Conservation (phyloP, 30 jellyfish, hydroid and myxozoan genomes). For the Cassiopea xamachana region DNA sequence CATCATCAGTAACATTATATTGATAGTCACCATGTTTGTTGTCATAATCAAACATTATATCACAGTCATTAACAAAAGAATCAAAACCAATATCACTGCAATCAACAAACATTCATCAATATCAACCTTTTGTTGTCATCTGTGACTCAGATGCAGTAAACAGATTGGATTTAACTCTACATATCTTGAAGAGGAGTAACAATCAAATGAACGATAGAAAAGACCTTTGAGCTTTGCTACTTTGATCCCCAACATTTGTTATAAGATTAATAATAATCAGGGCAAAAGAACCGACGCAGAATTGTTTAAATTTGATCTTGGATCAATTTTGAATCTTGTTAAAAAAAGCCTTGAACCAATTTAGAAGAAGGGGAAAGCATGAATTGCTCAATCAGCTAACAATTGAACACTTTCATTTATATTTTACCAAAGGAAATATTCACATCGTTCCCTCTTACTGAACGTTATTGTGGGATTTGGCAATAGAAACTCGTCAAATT, state of each 20-base stretch:
- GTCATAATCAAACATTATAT: not conserved
- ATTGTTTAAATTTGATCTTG: slow-evolving; percentile 19
- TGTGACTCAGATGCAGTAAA: not conserved
- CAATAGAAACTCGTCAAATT: slow-evolving; percentile 17
- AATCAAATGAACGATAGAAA: not conserved
- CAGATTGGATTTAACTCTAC: not conserved
- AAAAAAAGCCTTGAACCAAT: slow-evolving; percentile 3
- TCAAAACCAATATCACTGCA: not conserved
- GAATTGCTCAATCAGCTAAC: slow-evolving; percentile 5
- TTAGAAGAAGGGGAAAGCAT: not conserved
- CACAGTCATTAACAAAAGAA: not conserved
- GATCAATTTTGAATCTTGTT: slow-evolving; percentile 30
- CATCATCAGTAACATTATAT: not conserved
- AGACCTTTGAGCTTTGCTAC: slow-evolving; percentile 21
- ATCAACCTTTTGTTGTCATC: not conserved
- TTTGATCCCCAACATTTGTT: not conserved
- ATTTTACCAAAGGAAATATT: slow-evolving; percentile 1
- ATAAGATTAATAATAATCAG: not conserved
- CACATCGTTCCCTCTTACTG: slow-evolving; percentile 48
- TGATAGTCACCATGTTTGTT: not conserved
- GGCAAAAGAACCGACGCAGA: slow-evolving; percentile 2
- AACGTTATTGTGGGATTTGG: slow-evolving; percentile 29
- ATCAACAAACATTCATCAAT: not conserved
- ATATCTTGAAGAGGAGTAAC: not conserved
- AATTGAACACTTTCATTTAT: slow-evolving; percentile 52